Evolutionary conservation across 1,140 invertebrate species (phyloP).

Genomic region (Onthophagus taurus): DNA sequence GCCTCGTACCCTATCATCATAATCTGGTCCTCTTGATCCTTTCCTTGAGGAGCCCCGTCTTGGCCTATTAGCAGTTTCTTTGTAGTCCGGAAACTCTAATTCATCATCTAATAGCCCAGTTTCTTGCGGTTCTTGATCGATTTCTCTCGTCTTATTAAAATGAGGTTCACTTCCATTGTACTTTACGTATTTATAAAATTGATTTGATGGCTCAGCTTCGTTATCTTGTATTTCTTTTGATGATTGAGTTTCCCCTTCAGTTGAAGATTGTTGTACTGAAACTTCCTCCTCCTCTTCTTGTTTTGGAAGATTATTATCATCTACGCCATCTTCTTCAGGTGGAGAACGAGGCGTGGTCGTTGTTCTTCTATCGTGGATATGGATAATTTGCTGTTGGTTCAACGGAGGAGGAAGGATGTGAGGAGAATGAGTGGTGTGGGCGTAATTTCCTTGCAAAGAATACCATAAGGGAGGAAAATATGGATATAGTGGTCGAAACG

Average conservation of each 20-base stretch:
- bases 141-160: neutral
- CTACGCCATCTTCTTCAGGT: neutral
- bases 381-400: constrained; percentile 7
- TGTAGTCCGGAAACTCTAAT: too few relatives aligned
- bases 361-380: constrained; percentile 9
- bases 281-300: neutral
- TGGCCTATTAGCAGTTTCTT: neutral
- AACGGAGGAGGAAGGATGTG: constrained; percentile 3
- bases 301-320: neutral
- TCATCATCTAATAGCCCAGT: too few relatives aligned
- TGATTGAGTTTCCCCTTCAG: neutral
- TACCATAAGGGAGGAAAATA: constrained; percentile 5
- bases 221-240: neutral
- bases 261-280: neutral
- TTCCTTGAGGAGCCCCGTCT: neutral
- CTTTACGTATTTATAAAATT: neutral
- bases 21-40: constrained; percentile 7
- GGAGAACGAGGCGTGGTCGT: too few relatives aligned
- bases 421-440: neutral
- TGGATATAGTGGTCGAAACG: neutral
- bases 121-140: too few relatives aligned
- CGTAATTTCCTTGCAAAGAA: neutral
- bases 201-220: neutral
- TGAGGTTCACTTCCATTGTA: neutral
- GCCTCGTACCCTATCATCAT: neutral